Base-by-base conservation (phyloP, 1,140 invertebrate genomes). In the Melanaphis sacchari region DNA sequence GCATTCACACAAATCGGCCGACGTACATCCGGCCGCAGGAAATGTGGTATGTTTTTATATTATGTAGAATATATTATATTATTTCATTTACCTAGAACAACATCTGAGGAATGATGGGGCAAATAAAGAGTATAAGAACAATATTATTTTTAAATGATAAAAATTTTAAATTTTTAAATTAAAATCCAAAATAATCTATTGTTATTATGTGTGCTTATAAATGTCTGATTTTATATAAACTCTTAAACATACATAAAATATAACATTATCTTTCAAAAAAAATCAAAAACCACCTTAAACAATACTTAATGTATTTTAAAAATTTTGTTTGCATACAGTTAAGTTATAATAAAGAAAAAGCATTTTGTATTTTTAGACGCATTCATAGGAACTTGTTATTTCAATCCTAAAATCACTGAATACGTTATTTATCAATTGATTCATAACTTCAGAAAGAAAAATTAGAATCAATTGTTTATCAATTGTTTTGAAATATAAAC, bases 1-100 rank as follows among this genome's bases (percentile, higher is more conserved):
- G 89, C 54, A 66, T 66, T 90, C 89, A 66, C 38, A 66, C 38
- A 90, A 31, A 90, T 66, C 52, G 54, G 24, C 89, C 38, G 89
- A 24, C 89, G 15, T 66, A 40, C 52, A 31, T 90, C 89, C 89
- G 89, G 89, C 11, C 38, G n/a, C 52, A 90, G 89, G 89, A 66
- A 59, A 66, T 38, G 52, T 89, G 38, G 85, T 36, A 31, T 90
- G 36, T 90, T 90, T 90, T 90, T 90, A 41, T 59, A 59, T 18
- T 90, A 59, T 38, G 11, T 59, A 59, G 26, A 88, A 66, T 41
- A 90, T 90, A 40, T 46, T 46, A 49, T 49, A 87, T 40, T 84
- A 40, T 88, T 18, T 88, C 26, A 43, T 43, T 87, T 87, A 87
- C 40, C 40, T 31, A 46, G 41, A 43, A 41, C 26, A 26, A 46